These are phyloP conservation scores for Theocolax elegans DNA, from an alignment of 1,140 invertebrate species.

Conservation along the genomic window DNA sequence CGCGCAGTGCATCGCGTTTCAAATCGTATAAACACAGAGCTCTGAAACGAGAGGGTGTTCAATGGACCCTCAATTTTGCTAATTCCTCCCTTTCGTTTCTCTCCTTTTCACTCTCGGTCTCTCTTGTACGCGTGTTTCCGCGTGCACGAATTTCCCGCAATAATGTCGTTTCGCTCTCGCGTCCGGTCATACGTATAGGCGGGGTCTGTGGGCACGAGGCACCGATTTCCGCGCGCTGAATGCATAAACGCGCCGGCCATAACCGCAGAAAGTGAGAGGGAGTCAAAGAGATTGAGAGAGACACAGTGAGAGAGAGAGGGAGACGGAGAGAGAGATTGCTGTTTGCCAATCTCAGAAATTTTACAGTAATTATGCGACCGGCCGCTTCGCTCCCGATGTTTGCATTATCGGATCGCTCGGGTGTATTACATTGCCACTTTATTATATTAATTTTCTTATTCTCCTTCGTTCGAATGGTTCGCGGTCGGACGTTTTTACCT, in stretches of 20 bases:
- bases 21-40: conserved; percentile 1
- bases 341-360: conserved; percentile 39
- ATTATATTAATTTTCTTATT: conserved; percentile 37
- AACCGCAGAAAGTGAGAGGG: neutral
- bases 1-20: neutral
- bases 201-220: neutral
- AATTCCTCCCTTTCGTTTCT: conserved; percentile 15
- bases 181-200: neutral
- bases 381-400: neutral
- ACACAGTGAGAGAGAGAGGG: neutral
- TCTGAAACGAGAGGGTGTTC: neutral
- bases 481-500: conserved; percentile 8
- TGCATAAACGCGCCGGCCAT: neutral
- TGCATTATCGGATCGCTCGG: conserved; percentile 23
- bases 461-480: conserved; percentile 18
- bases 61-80: conserved; percentile 34
- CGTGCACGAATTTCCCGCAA: conserved; percentile 21
- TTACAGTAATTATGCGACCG: conserved; percentile 28
- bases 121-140: neutral
- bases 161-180: conserved; percentile 13
- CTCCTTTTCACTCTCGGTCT: neutral
- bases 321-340: conserved; percentile 13
- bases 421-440: conserved; percentile 26
- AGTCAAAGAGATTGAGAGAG: neutral
- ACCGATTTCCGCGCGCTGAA: neutral